phyloP scores from a whole-genome alignment of 2,113 vertebrate species.

The Gymnorhina tibicen region DNA sequence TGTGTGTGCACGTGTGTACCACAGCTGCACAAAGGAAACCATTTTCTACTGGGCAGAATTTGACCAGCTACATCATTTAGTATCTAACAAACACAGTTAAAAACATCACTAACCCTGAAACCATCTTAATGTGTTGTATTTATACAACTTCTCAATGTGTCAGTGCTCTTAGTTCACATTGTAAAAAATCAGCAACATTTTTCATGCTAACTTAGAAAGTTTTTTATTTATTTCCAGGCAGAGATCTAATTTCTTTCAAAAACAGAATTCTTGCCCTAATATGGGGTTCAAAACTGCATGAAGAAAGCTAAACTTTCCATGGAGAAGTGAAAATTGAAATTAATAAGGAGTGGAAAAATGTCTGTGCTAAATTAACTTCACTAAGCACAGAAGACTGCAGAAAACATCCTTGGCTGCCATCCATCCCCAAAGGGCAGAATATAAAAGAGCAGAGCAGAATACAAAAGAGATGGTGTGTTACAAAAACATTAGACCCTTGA shows the following conservation, averaged over 20 bases:
- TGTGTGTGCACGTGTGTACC: not conserved
- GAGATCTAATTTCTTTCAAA: not conserved
- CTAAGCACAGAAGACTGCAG: not conserved
- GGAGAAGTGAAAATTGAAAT: not conserved
- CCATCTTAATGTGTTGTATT: not conserved
- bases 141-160: not conserved
- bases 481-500: not conserved
- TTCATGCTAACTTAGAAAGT: not conserved
- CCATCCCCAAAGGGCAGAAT: not conserved
- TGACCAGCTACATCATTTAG: not conserved
- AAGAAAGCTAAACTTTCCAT: not conserved
- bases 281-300: not conserved
- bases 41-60: not conserved
- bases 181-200: not conserved
- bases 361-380: not conserved
- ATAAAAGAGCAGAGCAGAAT: not conserved
- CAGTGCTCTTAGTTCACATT: not conserved
- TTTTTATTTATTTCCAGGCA: not conserved
- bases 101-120: not conserved
- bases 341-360: not conserved
- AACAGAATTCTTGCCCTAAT: not conserved
- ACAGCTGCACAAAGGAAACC: not conserved
- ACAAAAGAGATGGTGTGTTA: not conserved
- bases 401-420: not conserved
- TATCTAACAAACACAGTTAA: not conserved